A percentile compares a stretch with the other conserved stretches of the same genome.
These are phyloP conservation scores for Petrolisthes cinctipes DNA, from an alignment of 2,888 invertebrate genomes.

Conservation along the genomic window DNA sequence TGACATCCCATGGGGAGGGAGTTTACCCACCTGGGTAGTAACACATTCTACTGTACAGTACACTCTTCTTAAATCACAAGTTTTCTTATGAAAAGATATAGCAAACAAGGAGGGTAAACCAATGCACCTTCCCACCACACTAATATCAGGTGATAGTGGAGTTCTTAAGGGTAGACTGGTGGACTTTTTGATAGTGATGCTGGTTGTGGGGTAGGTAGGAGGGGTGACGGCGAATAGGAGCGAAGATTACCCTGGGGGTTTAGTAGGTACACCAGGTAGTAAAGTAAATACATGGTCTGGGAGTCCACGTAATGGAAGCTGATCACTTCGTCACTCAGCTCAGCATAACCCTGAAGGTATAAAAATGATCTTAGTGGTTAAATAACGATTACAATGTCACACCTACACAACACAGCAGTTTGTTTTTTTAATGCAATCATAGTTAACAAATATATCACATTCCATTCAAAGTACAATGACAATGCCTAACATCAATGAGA, in stretches of 20 bases:
- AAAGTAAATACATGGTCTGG: slow-evolving; percentile 62
- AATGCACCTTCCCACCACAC: too few species aligned
- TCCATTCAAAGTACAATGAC: too few species aligned
- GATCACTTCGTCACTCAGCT: slow-evolving; percentile 57
- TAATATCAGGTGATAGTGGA: too few species aligned
- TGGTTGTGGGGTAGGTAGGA: not conserved
- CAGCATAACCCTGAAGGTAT: slow-evolving; percentile 47
- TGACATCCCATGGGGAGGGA: too few species aligned
- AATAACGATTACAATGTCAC: not conserved
- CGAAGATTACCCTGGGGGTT: slow-evolving; percentile 4
- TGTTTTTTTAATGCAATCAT: too few species aligned
- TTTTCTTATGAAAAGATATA: too few species aligned
- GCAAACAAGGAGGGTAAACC: too few species aligned
- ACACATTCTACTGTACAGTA: too few species aligned
- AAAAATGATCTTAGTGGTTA: not conserved
- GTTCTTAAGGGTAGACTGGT: not conserved
- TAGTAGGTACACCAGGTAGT: slow-evolving; percentile 61
- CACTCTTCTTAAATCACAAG: too few species aligned
- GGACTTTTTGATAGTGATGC: not conserved
- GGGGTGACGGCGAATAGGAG: not conserved
- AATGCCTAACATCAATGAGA: too few species aligned
- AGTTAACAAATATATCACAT: too few species aligned
- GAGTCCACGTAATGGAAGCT: slow-evolving; percentile 65
- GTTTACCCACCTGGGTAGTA: too few species aligned
- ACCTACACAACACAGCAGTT: not conserved